Evolutionary conservation across 2,888 invertebrate species (phyloP), one percentile per base, ranked within the genome.

Genomic region (Cryptocheilus praepositus): DNA sequence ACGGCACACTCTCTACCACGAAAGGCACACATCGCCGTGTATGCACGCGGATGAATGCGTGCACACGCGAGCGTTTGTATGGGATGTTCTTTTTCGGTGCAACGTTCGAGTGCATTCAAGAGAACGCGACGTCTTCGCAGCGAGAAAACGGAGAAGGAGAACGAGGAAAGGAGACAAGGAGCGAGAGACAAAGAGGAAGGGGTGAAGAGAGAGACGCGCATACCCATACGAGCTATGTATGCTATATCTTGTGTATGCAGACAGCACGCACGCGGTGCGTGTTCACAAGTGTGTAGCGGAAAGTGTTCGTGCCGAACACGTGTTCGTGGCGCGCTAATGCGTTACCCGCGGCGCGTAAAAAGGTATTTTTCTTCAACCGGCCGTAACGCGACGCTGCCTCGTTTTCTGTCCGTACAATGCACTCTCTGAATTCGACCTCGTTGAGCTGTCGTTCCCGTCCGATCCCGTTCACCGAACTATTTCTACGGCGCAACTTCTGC

Each of bases 211-310:
- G 56, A 58, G 53, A 45, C 28, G 19, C 18, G 36, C 53, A 43
- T 44, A 60, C 49, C 56, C 46, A 62, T 52, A 51, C 25, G 53
- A 61, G 49, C 61, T 73, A 18, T 25, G 36, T 54, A 61, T 58
- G 73, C 58, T 64, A 66, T 56, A 58, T 71, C 64, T 79, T 79
- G 81, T 85, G 79, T 82, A 85, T 73, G 79, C 76, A 77, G 78
- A 75, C 77, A 79, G 83, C 85, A 85, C 85, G 86, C 83, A 80
- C 83, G 79, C 51, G 67, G 72, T 70, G 77, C 77, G 73, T 81
- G 81, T 81, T 84, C 82, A 79, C 81, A 78, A 81, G 81, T 84
- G 81, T 80, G 81, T 77, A 73, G 71, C 74, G 76, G 77, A 80
- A 76, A 76, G 75, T 76, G 76, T 78, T 77, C 73, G 73, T 71